Evolutionary conservation across 2,113 vertebrate species (phyloP), one percentile per base, ranked within the genome.

Genomic region (Anoura caudifer): DNA sequence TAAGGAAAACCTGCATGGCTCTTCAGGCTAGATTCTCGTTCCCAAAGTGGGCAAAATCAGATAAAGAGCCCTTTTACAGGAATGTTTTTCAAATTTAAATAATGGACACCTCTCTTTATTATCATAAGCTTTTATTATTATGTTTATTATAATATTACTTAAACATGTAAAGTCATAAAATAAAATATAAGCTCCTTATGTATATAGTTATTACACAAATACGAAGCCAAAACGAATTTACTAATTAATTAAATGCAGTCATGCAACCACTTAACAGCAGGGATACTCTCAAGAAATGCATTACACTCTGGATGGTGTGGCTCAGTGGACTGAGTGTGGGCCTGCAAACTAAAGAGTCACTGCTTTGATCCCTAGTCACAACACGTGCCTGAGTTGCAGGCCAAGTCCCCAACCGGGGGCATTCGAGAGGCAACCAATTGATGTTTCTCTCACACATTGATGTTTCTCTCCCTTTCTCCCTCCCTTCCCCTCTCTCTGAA

Each of bases 131-230:
- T 90, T 95, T 12, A 79, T 90, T 76, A 75, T 54, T 92, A 70
- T 56, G 89, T 89, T 77, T 75, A 87, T 79, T 94, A 90, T 95
- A 84, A 67, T 45, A 76, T 79, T 90, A 84, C 16, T 85, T 91
- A 91, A 80, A 86, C 85, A 90, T 38, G 6, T 41, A 80, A 97
- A 95, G 75, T 83, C 33, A 87, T 87, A 52, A 84, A 87, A 65
- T 43, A 12, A 93, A 22, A 70, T 50, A 70, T 50, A 96, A 83
- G 2, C 19, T 89, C 65, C 54, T 20, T 36, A 59, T 45, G 19
- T 36, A 81, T 52, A 61, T 52, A 82, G 65, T 61, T 81, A 43
- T n/a, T 85, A 59, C 13, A 59, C 15, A 47, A 76, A 20, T 52
- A 91, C 52, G 91, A 93, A 91, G 59, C 33, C 33, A 59, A 81